Evolutionary conservation across 2,797 vertebrate species (phyloP).

Genomic region (Chaunax sp.): DNA sequence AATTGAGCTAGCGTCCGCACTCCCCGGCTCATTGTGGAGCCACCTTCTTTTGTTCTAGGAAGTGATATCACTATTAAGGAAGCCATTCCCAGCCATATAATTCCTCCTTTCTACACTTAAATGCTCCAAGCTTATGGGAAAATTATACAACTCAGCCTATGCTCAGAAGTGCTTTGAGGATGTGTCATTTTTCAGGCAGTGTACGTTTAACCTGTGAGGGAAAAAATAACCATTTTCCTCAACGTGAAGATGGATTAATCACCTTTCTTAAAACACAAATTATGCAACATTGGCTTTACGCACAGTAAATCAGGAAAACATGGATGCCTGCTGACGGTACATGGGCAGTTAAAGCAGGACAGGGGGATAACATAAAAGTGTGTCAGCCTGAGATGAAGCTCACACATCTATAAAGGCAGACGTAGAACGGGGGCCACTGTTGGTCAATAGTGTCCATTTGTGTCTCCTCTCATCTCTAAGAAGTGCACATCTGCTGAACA

Average conservation of each 20-base stretch:
- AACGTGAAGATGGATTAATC: slow-evolving; percentile 70
- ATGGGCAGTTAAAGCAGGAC: slow-evolving; percentile 56
- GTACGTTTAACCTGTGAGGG: slow-evolving; percentile 75
- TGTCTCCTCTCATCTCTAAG: slow-evolving; percentile 62
- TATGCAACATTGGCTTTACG: slow-evolving; percentile 73
- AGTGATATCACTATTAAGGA: slow-evolving; percentile 85
- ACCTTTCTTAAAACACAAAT: slow-evolving; percentile 75
- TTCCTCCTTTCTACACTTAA: slow-evolving; percentile 84
- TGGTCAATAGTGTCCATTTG: slow-evolving; percentile 75
- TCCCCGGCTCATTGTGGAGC: slow-evolving; percentile 69
- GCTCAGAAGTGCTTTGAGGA: slow-evolving; percentile 81
- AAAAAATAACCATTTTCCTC: slow-evolving; percentile 64
- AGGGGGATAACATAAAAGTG: slow-evolving; percentile 53
- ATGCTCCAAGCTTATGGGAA: slow-evolving; percentile 82
- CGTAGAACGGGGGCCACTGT: slow-evolving; percentile 48
- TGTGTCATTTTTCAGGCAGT: slow-evolving; percentile 82
- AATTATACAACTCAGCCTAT: slow-evolving; percentile 84
- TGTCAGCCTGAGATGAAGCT: slow-evolving; percentile 65
- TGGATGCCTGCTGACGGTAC: slow-evolving; percentile 46
- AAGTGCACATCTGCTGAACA: slow-evolving; percentile 81
- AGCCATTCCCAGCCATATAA: slow-evolving; percentile 83
- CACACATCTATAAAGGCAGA: slow-evolving; percentile 43
- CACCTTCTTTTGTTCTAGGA: slow-evolving; percentile 83
- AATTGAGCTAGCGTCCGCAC: slow-evolving; percentile 85
- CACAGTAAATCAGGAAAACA: slow-evolving; percentile 74